phyloP scores from a whole-genome alignment of 2,797 vertebrate genomes.

The Lepus townsendii region DNA sequence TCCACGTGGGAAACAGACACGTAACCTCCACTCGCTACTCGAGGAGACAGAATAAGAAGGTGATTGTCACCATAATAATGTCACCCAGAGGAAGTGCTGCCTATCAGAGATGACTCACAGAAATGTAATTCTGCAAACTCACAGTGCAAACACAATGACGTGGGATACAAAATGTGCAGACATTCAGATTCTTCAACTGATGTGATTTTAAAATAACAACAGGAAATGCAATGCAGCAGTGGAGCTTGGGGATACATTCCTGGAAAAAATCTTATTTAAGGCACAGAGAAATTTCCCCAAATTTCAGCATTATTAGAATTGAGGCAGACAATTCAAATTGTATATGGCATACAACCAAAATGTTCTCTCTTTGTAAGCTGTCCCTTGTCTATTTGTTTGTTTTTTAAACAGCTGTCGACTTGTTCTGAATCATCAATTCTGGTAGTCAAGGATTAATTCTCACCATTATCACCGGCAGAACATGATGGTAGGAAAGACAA shows the following conservation, averaged over 20 bases:
- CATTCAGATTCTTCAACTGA: conserved; percentile 3
- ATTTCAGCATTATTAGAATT: conserved; percentile 51
- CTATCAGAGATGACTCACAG: background rate
- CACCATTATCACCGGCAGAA: conserved; percentile 55
- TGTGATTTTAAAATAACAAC: conserved; percentile 16
- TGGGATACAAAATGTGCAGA: background rate
- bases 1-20: conserved; percentile 28
- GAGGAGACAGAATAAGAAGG: conserved; percentile 57
- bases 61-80: conserved; percentile 57
- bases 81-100: rapidly evolving
- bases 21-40: conserved; percentile 46
- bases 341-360: conserved; percentile 56
- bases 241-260: background rate
- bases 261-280: conserved; percentile 7
- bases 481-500: background rate
- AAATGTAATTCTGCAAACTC: conserved; percentile 19
- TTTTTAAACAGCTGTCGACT: conserved; percentile 71
- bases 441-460: conserved; percentile 67
- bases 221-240: conserved; percentile 30
- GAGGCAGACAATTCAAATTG: conserved; percentile 32
- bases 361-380: conserved; percentile 17
- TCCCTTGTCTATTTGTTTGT: conserved; percentile 56
- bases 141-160: conserved; percentile 55
- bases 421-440: conserved; percentile 66
- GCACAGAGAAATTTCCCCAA: background rate